A percentile compares a stretch with the other conserved stretches of the same genome.
Conservation (phyloP, 2,888 invertebrate genomes). For the Tetramorium bicarinatum region DNA sequence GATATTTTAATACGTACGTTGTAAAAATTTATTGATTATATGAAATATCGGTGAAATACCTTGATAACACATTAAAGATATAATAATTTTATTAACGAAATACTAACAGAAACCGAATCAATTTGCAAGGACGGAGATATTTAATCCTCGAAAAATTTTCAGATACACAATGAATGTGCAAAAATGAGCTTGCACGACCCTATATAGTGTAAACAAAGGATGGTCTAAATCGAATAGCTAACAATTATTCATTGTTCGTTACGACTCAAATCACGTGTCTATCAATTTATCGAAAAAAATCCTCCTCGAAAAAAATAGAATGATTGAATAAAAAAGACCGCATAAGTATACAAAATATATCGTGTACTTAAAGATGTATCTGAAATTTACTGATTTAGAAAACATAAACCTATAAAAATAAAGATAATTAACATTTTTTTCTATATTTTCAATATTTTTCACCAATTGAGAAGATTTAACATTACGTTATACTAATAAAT, state of each 20-base stretch:
- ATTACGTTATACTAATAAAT: background rate
- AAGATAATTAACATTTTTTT: background rate
- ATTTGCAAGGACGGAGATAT: background rate
- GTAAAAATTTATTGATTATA: conserved; percentile 4
- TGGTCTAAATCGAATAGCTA: conserved; percentile 2
- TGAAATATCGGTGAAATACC: background rate
- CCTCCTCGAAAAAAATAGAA: background rate
- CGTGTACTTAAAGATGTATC: background rate
- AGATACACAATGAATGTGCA: conserved; percentile 62
- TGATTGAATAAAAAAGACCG: background rate
- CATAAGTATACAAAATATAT: background rate
- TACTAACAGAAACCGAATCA: background rate
- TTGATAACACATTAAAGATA: background rate
- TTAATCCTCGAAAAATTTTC: conserved; percentile 23
- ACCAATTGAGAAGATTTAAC: background rate
- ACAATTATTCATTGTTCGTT: conserved; percentile 41
- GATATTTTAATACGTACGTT: background rate
- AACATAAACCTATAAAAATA: background rate
- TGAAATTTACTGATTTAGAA: background rate
- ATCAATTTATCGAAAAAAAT: conserved; percentile 27
- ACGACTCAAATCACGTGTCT: conserved; percentile 30
- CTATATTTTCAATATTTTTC: background rate
- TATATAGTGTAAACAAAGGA: conserved; percentile 62
- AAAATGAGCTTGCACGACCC: conserved; percentile 42
- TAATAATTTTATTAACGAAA: background rate